Conservation (phyloP, 2,797 vertebrate species). For the Pseudochirops corinnae region DNA sequence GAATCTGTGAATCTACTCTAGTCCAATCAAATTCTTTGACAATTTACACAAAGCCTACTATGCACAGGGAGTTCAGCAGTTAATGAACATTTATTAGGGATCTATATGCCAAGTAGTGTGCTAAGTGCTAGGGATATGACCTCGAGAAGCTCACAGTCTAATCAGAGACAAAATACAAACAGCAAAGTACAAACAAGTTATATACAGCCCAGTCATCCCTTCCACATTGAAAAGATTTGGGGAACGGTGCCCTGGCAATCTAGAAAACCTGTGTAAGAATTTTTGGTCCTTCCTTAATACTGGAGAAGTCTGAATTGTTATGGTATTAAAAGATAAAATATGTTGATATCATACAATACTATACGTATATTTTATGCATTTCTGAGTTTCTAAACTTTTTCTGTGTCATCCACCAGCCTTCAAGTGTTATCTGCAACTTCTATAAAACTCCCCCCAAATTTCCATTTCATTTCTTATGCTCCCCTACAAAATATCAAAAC, state of each 20-base stretch:
- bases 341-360: not conserved
- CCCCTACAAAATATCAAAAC: not conserved
- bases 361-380: not conserved
- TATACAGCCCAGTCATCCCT: not conserved
- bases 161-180: not conserved
- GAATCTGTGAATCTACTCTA: not conserved
- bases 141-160: not conserved
- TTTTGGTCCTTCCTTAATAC: not conserved
- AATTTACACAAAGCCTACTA: not conserved
- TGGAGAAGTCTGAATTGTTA: not conserved
- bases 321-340: not conserved
- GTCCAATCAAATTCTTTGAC: not conserved
- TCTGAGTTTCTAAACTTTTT: not conserved
- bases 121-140: too few species aligned
- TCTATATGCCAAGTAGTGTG: not conserved
- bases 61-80: not conserved
- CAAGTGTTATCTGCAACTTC: not conserved
- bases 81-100: not conserved
- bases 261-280: not conserved
- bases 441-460: not conserved
- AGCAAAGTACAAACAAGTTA: not conserved
- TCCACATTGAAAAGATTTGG: not conserved
- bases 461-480: not conserved
- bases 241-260: fast-evolving
- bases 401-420: not conserved